These are phyloP conservation scores for Samia ricini DNA, from an alignment of 1,140 invertebrate genomes.

Conservation along the genomic window DNA sequence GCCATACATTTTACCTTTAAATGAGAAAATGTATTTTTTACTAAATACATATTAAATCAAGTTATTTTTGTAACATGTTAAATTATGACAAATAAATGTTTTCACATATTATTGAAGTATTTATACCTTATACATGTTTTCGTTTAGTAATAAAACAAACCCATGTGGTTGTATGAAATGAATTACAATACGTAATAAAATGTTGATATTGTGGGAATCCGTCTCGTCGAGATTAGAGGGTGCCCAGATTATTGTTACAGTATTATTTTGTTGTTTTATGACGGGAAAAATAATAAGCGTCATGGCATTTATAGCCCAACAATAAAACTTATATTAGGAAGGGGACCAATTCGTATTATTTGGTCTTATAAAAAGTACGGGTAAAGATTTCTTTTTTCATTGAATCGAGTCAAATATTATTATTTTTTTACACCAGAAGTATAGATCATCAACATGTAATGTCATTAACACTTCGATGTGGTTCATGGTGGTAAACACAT, in stretches of 20 bases:
- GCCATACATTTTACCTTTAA: no score
- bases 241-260: conserved; percentile 57
- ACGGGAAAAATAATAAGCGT: conserved; percentile 69
- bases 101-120: no score
- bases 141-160: conserved; percentile 53
- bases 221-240: conserved; percentile 52
- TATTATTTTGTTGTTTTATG: conserved; percentile 73
- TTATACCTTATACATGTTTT: conserved; percentile 31
- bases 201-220: conserved; percentile 40
- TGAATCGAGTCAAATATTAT: no score
- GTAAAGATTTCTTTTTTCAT: no score
- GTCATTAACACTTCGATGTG: no score
- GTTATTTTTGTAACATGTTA: conserved; percentile 5
- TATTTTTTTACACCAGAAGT: no score
- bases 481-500: no score
- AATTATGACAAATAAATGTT: conserved; percentile 1
- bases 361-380: conserved; percentile 5
- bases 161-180: conserved; percentile 52
- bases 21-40: no score
- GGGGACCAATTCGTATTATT: conserved; percentile 35
- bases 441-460: no score
- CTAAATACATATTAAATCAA: no score
- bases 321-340: conserved; percentile 60
- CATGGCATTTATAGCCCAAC: conserved; percentile 51
- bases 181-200: conserved; percentile 64